Percentiles rank a stretch among this genome's conserved stretches.
Evolutionary conservation across 1,140 invertebrate genomes (phyloP).

Genomic region (Zophobas morio): DNA sequence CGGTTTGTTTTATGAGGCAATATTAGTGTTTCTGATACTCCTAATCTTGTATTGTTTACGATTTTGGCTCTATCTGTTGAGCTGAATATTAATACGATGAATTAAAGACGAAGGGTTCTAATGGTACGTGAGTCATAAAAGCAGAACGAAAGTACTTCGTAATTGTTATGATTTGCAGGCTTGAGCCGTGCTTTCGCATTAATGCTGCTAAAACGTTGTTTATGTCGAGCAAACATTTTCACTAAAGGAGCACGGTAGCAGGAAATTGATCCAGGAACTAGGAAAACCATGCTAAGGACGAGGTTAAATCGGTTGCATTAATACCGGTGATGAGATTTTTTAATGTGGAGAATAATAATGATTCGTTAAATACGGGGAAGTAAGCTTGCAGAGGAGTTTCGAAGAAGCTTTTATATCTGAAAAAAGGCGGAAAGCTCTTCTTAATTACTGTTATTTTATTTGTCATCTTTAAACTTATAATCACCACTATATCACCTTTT

Average conservation of each 20-base stretch:
- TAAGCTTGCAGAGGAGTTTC: no score
- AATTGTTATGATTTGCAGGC: constrained; percentile 32
- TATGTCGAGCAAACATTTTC: constrained; percentile 35
- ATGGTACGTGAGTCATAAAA: constrained; percentile 14
- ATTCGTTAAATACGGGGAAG: no score
- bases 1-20: neutral
- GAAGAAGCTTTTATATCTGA: no score
- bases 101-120: constrained; percentile 18
- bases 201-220: constrained; percentile 30
- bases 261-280: constrained; percentile 34
- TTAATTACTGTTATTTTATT: no score
- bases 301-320: no score
- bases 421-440: no score
- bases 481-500: no score
- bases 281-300: neutral
- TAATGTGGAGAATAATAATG: no score
- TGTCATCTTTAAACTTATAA: no score
- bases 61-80: neutral
- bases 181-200: constrained; percentile 24
- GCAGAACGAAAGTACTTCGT: constrained; percentile 13
- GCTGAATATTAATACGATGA: constrained; percentile 18
- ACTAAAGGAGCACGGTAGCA: neutral
- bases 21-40: neutral
- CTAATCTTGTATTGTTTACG: neutral
- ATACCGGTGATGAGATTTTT: no score